Percentiles rank a stretch among this genome's conserved stretches.
phyloP scores from a whole-genome alignment of 1,140 invertebrate species.

The Heliconius hermathena region DNA sequence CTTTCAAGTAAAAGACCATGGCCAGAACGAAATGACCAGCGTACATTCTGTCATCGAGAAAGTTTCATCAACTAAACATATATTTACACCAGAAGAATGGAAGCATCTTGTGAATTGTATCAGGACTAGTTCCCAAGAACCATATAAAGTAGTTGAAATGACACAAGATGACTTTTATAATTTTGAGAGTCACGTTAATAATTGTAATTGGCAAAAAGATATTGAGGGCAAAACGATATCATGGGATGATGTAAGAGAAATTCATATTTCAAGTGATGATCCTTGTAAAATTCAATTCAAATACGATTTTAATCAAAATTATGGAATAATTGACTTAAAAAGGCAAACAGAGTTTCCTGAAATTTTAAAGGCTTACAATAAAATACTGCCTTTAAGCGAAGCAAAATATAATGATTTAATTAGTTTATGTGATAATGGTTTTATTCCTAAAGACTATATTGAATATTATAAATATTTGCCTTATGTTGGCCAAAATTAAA shows the following conservation, averaged over 20 bases:
- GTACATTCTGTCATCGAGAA: slow-evolving; percentile 4
- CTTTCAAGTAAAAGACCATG: slow-evolving; percentile 1
- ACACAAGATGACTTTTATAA: slow-evolving; percentile 20
- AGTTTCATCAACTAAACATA: slow-evolving; percentile 16
- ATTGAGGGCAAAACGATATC: background rate
- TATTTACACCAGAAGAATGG: slow-evolving; percentile 16
- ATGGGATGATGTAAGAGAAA: slow-evolving; percentile 5
- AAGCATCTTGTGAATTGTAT: background rate
- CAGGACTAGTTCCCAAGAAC: slow-evolving; percentile 1
- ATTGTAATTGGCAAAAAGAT: slow-evolving; percentile 12
- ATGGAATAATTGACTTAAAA: background rate
- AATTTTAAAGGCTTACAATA: slow-evolving; percentile 1
- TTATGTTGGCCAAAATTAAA: background rate
- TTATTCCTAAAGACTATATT: slow-evolving; percentile 8
- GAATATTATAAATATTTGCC: slow-evolving; percentile 8
- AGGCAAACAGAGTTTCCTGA: background rate
- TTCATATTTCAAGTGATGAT: slow-evolving; percentile 1
- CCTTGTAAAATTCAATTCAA: slow-evolving; percentile 7
- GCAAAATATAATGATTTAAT: slow-evolving; percentile 18
- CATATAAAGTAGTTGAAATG: slow-evolving; percentile 6
- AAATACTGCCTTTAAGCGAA: background rate
- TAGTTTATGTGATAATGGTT: slow-evolving; percentile 4
- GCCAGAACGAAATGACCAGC: background rate
- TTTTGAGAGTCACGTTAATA: background rate
- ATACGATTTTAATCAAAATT: slow-evolving; percentile 14